These are phyloP conservation scores for Ommatoiulus sabulosus DNA, from an alignment of 2,888 invertebrate species.

Conservation along the genomic window DNA sequence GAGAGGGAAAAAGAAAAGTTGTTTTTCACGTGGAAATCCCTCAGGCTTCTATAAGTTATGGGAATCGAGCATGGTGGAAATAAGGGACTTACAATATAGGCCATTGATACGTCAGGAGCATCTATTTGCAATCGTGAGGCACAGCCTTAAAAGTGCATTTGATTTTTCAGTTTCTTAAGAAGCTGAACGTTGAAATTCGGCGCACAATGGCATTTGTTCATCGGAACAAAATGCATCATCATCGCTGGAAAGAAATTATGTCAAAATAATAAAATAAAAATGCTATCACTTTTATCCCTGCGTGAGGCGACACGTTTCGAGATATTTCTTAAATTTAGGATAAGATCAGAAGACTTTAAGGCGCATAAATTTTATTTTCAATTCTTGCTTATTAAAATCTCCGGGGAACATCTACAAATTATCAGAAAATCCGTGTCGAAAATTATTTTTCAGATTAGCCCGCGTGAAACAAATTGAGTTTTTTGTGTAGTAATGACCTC, in stretches of 20 bases:
- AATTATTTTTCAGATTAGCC: constrained; percentile 32
- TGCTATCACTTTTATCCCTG: constrained; percentile 31
- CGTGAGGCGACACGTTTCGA: constrained; percentile 31
- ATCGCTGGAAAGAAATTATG: constrained; percentile 31
- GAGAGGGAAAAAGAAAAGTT: constrained; percentile 32
- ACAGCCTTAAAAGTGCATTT: neutral
- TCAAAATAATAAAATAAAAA: constrained; percentile 40
- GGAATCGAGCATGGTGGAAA: constrained; percentile 23
- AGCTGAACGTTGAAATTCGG: neutral
- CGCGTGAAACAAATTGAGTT: neutral
- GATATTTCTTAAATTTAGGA: constrained; percentile 18
- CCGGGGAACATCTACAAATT: constrained; percentile 6
- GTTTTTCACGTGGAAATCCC: constrained; percentile 24
- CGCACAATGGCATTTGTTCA: constrained; percentile 28
- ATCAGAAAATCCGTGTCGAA: constrained; percentile 35
- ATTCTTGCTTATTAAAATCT: neutral
- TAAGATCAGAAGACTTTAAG: constrained; percentile 11
- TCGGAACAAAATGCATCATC: constrained; percentile 15
- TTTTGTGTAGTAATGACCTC: neutral
- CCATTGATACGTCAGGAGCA: neutral
- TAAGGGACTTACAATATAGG: constrained; percentile 8
- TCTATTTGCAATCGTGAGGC: constrained; percentile 23
- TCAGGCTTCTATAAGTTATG: neutral
- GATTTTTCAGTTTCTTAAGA: constrained; percentile 23
- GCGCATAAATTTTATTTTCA: constrained; percentile 12